phyloP scores from a whole-genome alignment of 2,797 vertebrate genomes.

The Muscicapa striata region DNA sequence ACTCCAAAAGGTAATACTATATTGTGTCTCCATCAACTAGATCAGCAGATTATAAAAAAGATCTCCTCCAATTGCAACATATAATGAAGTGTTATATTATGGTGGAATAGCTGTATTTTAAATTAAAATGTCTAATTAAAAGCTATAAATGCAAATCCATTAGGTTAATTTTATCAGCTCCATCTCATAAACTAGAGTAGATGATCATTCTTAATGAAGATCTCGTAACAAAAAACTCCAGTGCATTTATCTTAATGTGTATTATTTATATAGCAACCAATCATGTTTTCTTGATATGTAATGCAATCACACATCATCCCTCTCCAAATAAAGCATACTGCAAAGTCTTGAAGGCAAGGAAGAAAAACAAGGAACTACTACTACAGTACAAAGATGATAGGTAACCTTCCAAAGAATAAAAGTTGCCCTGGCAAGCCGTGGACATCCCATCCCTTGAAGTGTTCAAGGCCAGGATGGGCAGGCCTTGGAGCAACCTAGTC shows the following conservation, averaged over 20 bases:
- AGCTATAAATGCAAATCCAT: background rate
- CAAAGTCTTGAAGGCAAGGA: background rate
- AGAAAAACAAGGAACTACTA: background rate
- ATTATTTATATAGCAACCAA: background rate
- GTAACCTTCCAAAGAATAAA: background rate
- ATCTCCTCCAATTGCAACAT: background rate
- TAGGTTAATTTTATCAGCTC: background rate
- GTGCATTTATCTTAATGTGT: background rate
- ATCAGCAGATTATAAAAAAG: background rate
- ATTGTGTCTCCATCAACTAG: background rate
- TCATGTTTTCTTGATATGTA: background rate
- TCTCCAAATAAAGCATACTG: background rate
- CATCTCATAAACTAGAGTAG: background rate
- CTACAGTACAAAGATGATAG: background rate
- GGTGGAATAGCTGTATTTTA: background rate
- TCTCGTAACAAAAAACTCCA: background rate
- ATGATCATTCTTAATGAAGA: background rate
- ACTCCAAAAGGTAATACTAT: background rate
- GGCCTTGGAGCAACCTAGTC: background rate
- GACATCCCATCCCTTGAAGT: rapidly evolving
- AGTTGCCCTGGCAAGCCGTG: background rate
- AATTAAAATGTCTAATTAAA: background rate
- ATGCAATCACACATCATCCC: background rate
- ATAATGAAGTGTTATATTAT: background rate
- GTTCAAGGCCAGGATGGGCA: background rate